Evolutionary conservation across 2,888 invertebrate species (phyloP), one percentile per base, ranked within the genome.

Genomic region (Dendrolimus pini): DNA sequence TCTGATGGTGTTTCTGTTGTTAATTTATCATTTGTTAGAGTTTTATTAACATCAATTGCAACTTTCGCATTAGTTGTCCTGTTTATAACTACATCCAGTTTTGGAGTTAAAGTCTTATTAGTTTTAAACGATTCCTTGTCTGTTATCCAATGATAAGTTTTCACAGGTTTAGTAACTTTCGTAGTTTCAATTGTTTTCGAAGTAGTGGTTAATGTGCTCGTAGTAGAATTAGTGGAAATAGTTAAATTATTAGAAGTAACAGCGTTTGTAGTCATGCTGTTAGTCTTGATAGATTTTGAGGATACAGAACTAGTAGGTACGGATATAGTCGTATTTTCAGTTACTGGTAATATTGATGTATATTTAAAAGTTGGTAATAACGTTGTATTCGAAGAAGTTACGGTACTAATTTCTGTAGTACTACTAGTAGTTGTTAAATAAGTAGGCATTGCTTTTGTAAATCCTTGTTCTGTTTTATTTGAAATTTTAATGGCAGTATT

Each of bases 211-310:
- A 61, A 58, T 66, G 70, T 68, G 58, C 59, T 59, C 56, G 66
- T 64, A 58, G 65, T 63, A 62, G 62, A 56, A 68, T 75, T 73
- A 72, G 77, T 74, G 75, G 78, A 73, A 76, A 75, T 70, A 68
- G 65, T 73, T 69, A 47, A 3, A 47, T 47, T 7, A 47, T 47
- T 47, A 47, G 47, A 47, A 47, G 47, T 47, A 7, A 47, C 47
- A 47, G 12, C 47, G 12, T 9, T 47, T 12, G 80, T 80, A 75
- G 67, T 65, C 85, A 87, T 89, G 89, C 89, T 89, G 77, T 89
- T 89, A 89, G 85, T 47, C 9, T 9, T 47, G 2, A 47, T 47
- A 47, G 47, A 12, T 47, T 47, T 12, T 47, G 47, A 12, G 12
- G 47, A 10, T 47, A 12, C 2, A 47, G 47, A 47, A 12, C 47